Evolutionary conservation across 2,113 vertebrate genomes (phyloP).

Genomic region (Nanorana parkeri): DNA sequence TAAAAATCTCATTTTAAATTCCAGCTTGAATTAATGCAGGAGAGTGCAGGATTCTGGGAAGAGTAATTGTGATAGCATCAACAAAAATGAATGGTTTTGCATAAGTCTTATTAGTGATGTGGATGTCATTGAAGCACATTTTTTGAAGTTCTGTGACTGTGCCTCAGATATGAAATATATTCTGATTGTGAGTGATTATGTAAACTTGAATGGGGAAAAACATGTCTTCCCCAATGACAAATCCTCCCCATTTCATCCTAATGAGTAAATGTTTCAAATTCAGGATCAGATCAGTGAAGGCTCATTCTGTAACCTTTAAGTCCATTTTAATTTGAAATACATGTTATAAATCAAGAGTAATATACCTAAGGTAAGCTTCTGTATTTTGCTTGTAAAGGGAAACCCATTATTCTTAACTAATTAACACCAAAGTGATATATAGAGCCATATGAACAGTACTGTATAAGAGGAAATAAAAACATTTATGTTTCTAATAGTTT

Average conservation of each 20-base stretch:
- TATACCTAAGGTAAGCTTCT: constrained; percentile 34
- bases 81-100: constrained; percentile 12
- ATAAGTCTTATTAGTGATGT: constrained; percentile 30
- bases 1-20: too few relatives aligned
- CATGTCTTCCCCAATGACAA: constrained; percentile 38
- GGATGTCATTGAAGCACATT: constrained; percentile 33
- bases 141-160: neutral
- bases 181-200: constrained; percentile 43
- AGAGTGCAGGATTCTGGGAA: neutral
- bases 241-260: constrained; percentile 42
- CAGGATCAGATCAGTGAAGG: constrained; percentile 30
- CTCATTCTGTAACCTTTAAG: constrained; percentile 44
- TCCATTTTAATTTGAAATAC: constrained; percentile 30
- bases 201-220: constrained; percentile 42
- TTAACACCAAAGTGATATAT: constrained; percentile 52
- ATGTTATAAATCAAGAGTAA: constrained; percentile 36
- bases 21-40: too few relatives aligned
- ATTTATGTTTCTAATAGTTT: constrained; percentile 58
- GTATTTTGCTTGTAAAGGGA: constrained; percentile 30
- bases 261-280: constrained; percentile 47
- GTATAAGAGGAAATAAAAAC: constrained; percentile 51
- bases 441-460: constrained; percentile 15
- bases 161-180: constrained; percentile 44
- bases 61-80: constrained; percentile 4
- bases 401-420: constrained; percentile 55